A percentile compares a stretch with the other conserved stretches of the same genome.
Evolutionary conservation across 1,140 invertebrate genomes (phyloP).

Genomic region (Riptortus pedestris): DNA sequence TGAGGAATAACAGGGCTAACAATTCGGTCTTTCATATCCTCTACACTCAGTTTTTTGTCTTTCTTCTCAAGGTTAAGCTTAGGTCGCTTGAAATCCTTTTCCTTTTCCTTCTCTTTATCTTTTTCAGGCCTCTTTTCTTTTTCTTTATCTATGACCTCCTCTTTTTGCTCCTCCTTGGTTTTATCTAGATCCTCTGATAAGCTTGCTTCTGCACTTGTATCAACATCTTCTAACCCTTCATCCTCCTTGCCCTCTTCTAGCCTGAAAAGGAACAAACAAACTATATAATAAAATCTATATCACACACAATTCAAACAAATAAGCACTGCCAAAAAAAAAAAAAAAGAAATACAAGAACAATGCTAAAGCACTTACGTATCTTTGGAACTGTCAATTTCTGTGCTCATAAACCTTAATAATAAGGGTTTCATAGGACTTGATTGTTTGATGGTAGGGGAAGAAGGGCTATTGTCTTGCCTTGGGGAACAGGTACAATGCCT

Average conservation of each 20-base stretch:
- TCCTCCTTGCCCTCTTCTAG: not conserved
- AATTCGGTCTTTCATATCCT: slow-evolving; percentile 65
- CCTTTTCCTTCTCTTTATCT: slow-evolving; percentile 11
- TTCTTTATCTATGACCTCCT: not conserved
- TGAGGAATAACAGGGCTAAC: slow-evolving; percentile 85
- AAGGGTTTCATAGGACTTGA: no score
- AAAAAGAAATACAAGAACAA: no score
- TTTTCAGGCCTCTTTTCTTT: not conserved
- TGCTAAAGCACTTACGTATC: no score
- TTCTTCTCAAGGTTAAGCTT: slow-evolving; percentile 2
- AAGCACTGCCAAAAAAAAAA: no score
- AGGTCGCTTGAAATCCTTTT: slow-evolving; percentile 1
- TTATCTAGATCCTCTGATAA: not conserved
- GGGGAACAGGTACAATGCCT: no score
- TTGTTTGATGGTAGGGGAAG: no score
- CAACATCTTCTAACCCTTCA: not conserved
- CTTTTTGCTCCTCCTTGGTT: not conserved
- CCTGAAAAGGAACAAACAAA: not conserved
- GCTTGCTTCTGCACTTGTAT: not conserved
- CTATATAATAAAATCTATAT: not conserved
- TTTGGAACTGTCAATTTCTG: no score
- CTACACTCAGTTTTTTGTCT: slow-evolving; percentile 7
- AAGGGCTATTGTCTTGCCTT: no score
- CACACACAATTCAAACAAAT: not conserved
- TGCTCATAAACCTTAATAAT: no score